Base-by-base conservation (phyloP, 2,888 invertebrate species). In the Anodontia alba region DNA sequence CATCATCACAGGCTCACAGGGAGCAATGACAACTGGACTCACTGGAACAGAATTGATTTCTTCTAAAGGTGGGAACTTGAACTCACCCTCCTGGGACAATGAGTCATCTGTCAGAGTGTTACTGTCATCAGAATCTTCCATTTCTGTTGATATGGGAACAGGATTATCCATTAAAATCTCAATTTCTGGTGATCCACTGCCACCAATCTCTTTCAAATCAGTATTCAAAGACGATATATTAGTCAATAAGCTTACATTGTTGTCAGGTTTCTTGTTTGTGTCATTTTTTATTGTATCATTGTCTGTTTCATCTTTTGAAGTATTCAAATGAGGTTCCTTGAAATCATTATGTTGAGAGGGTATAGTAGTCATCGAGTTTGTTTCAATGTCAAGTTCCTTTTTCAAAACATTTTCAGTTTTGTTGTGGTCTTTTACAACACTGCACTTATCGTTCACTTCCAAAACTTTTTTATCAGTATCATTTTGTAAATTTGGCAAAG, bases 401-500 rank as follows among this genome's bases (percentile, higher is more conserved):
- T n/a, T n/a, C n/a, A n/a, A n/a, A 20, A 42, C 70, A n/a, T 43
- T 70, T n/a, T 42, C 43, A 33, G 33, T 51, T 31, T 70, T 29
- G 26, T n/a, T n/a, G n/a, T n/a, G n/a, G n/a, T 1, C 15, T 23
- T 12, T 23, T 3, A 7, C 23, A n/a, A n/a, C n/a, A n/a, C n/a
- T n/a, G n/a, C n/a, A n/a, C 29, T 29, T 51, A 8, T 33, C 23
- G 0, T 31, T 49, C 29, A 17, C 12, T 20, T 20, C 46, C n/a
- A 46, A 20, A 46, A 8, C 3, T 26, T 26, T 26, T 54, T 54
- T 8, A 15, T 20, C 76, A 49, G 81, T 80, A 36, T 78, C 78
- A 23, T 78, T 75, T 29, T 76, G 73, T 31, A 86, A 86, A 54
- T 88, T 84, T 31, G 90, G 90, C 36, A 90, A 54, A 12, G 90